Evolutionary conservation across 1,140 invertebrate genomes (phyloP).

Genomic region (Eriosoma lanigerum): DNA sequence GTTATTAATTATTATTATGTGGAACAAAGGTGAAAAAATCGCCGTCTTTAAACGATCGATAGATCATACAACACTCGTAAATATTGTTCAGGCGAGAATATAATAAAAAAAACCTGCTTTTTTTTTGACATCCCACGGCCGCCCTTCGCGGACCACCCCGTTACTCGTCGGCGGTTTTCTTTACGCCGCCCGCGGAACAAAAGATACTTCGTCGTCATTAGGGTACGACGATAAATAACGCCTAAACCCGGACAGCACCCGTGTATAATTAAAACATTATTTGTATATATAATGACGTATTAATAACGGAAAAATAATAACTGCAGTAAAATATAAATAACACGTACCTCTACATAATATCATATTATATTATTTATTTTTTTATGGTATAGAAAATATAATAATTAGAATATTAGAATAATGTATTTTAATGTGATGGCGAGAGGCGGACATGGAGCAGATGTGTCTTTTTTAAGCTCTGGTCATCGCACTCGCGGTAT

Average conservation of each 20-base stretch:
- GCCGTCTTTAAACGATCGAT: not conserved
- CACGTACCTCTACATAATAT: not conserved
- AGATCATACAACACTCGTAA: not conserved
- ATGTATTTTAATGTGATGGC: no score
- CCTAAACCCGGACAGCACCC: not conserved
- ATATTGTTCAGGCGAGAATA: constrained; percentile 40
- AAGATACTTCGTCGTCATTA: constrained; percentile 14
- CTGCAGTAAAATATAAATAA: not conserved
- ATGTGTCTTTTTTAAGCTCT: not conserved
- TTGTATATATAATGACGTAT: constrained; percentile 8
- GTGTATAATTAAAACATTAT: constrained; percentile 50
- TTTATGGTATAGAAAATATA: no score
- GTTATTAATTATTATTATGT: no score
- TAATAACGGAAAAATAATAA: constrained; percentile 8
- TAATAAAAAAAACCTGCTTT: constrained; percentile 35
- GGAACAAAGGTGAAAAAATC: no score
- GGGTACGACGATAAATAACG: constrained; percentile 28
- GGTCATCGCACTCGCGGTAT: not conserved
- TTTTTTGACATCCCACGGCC: constrained; percentile 30
- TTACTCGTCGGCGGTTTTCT: not conserved
- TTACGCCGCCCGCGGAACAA: constrained; percentile 12
- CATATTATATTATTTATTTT: constrained; percentile 4
- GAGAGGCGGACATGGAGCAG: constrained; percentile 20
- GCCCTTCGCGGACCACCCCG: constrained; percentile 40
- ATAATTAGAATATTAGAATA: no score